Conservation (phyloP, 2,113 vertebrate genomes). For the Anoura caudifer region DNA sequence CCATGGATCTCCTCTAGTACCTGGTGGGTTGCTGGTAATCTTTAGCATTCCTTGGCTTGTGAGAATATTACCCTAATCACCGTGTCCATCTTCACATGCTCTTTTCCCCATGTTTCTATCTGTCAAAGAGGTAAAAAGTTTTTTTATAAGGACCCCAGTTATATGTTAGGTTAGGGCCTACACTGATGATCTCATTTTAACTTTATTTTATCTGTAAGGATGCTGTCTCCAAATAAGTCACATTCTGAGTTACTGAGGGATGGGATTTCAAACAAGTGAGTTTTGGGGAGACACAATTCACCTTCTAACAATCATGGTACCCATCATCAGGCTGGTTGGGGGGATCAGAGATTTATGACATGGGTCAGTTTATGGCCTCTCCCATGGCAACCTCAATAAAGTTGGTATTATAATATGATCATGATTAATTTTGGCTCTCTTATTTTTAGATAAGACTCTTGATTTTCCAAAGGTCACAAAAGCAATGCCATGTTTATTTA, state of each 20-base stretch:
- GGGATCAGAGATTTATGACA: not conserved
- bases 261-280: not conserved
- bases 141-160: not conserved
- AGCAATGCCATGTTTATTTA: not conserved
- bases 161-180: not conserved
- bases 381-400: not conserved
- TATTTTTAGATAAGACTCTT: not conserved
- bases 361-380: not conserved
- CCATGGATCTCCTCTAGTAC: not conserved
- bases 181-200: not conserved
- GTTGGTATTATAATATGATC: not conserved
- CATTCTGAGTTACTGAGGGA: not conserved
- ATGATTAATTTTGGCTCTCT: not conserved
- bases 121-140: not conserved
- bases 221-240: not conserved
- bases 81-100: not conserved
- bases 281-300: not conserved
- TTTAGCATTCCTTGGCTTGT: not conserved
- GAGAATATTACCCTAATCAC: not conserved
- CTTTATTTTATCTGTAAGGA: not conserved
- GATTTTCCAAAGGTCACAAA: not conserved
- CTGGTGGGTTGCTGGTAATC: not conserved
- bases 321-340: not conserved
- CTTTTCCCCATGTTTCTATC: not conserved
- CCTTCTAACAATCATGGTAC: not conserved